Evolutionary conservation across 2,888 invertebrate genomes (phyloP).

Genomic region (Tinea semifulvella): DNA sequence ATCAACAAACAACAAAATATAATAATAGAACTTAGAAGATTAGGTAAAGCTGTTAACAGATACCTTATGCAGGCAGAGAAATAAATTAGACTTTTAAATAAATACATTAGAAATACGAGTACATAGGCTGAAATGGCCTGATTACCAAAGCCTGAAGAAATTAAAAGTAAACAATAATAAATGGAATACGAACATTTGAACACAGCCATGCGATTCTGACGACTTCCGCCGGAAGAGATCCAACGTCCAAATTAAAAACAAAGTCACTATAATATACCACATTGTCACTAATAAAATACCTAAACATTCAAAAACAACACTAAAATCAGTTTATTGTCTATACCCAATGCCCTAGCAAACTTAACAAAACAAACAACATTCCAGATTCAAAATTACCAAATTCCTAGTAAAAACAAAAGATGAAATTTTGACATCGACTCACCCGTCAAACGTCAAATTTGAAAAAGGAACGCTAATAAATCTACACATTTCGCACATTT

Average conservation of each 20-base stretch:
- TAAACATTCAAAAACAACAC: background rate
- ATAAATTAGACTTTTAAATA: too few species aligned
- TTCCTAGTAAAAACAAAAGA: background rate
- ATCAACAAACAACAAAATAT: too few species aligned
- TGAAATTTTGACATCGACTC: background rate
- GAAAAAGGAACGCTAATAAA: background rate
- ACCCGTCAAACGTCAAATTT: conserved; percentile 3
- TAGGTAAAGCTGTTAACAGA: too few species aligned
- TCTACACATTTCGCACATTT: background rate
- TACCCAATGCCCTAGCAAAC: background rate
- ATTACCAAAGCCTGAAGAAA: too few species aligned
- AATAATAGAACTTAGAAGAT: too few species aligned
- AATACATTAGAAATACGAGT: too few species aligned
- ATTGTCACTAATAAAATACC: conserved; percentile 25
- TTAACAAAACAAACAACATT: background rate
- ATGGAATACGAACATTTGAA: conserved; percentile 48
- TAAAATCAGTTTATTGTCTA: background rate
- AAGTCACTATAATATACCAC: conserved; percentile 50
- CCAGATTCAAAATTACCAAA: background rate
- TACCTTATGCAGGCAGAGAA: too few species aligned
- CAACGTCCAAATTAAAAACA: conserved; percentile 56
- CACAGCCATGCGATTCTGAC: conserved; percentile 42
- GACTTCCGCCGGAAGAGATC: conserved; percentile 51
- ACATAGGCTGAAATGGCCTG: too few species aligned
- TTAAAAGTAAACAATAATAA: conserved; percentile 20